Evolutionary conservation across 2,797 vertebrate species (phyloP), one percentile per base, ranked within the genome.

Genomic region (Mus caroli): DNA sequence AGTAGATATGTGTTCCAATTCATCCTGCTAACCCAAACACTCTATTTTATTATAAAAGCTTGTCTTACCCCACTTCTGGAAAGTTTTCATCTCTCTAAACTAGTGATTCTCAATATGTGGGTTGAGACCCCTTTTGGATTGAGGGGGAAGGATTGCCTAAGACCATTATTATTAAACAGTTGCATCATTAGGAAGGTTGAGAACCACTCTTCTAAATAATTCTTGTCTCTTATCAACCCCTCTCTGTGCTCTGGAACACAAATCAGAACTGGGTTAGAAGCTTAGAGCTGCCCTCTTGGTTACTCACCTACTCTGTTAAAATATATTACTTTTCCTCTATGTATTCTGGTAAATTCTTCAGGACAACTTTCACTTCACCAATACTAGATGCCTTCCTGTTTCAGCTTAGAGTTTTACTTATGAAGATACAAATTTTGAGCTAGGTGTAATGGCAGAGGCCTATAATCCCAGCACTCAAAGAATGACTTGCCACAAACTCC

Each of bases 1-100:
- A n/a, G 28, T 82, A 50, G 40, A 37, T 56, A 54, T 84, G 94
- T 96, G 86, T 93, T 93, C 58, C 13, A 40, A 91, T 85, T 90
- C 46, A 67, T 34, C 46, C 60, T 89, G 20, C 62, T 83, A 91
- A 60, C 56, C 54, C 86, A 93, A 91, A 31, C 28, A 77, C 43
- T 94, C 40, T 67, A 84, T 77, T 82, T 82, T 84, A 8, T 54
- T 69, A 43, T 93, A 89, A 92, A 96, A 86, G 69, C 40, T 13
- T 11, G 50, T 64, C 62, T 88, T 91, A 17, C 50, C 73, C 86
- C 69, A 69, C 69, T 89, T 87, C 84, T 88, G 26, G 40, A 67
- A 90, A 88, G 56, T 69, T 90, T 77, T 75, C 14, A 60, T 28
- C 37, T 56, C 54, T 82, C 80, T 83, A 60, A 82, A 60, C 60